Conservation (phyloP, 2,797 vertebrate genomes). For the Hafferia zeledoni region DNA sequence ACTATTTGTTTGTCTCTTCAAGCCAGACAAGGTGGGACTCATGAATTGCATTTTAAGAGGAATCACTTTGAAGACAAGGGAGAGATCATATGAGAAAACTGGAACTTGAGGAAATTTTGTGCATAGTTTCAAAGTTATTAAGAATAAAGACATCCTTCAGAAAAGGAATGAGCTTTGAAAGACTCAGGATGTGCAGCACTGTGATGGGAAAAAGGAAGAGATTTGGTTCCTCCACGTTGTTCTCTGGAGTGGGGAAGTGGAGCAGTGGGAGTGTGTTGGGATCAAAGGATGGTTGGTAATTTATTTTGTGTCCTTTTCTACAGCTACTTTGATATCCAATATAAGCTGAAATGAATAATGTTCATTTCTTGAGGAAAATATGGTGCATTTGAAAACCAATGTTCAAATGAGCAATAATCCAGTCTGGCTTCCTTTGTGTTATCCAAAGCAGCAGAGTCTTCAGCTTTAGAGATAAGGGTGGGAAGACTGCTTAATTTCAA, state of each 20-base stretch:
- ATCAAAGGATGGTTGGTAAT: slow-evolving; percentile 62
- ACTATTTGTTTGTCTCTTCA: neutral
- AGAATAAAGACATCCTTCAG: slow-evolving; percentile 26
- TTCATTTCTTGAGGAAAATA: slow-evolving; percentile 56
- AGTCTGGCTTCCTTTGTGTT: slow-evolving; percentile 61
- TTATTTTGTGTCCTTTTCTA: slow-evolving; percentile 66
- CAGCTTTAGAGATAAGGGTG: slow-evolving; percentile 53
- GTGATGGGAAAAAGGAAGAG: slow-evolving; percentile 16
- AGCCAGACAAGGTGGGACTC: neutral
- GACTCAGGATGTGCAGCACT: neutral
- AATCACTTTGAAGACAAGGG: neutral
- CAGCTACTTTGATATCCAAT: slow-evolving; percentile 55
- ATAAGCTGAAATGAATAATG: slow-evolving; percentile 63
- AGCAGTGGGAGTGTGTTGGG: slow-evolving; percentile 40
- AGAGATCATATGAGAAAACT: neutral
- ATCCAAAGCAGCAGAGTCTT: slow-evolving; percentile 58
- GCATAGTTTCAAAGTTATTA: slow-evolving; percentile 14
- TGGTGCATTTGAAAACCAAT: slow-evolving; percentile 55
- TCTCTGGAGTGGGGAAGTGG: slow-evolving; percentile 3
- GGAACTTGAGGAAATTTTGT: neutral
- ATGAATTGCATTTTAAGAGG: neutral
- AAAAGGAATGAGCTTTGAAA: slow-evolving; percentile 15
- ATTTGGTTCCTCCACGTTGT: slow-evolving; percentile 5
- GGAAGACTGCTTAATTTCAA: slow-evolving; percentile 68
- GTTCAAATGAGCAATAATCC: slow-evolving; percentile 68